Base-by-base conservation (phyloP, 2,113 vertebrate species). In the Pelmatolapia mariae region DNA sequence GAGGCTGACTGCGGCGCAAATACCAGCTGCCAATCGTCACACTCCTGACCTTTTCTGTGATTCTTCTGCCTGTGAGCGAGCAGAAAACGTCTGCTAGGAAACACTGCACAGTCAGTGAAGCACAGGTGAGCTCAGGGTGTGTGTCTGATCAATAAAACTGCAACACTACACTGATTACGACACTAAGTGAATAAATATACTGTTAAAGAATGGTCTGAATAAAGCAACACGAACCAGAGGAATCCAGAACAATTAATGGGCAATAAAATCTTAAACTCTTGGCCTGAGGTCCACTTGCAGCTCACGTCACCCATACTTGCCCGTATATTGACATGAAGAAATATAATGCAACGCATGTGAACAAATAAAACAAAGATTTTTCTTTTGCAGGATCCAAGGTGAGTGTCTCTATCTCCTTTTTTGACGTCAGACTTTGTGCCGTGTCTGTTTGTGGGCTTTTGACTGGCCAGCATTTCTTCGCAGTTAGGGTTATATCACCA, bases 1-100 rank as follows among this genome's bases (percentile, higher is more conserved):
- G 68, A 59, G 45, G 18, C 86, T 61, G 86, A 87, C 68, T 83
- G 45, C 12, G 19, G 54, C 3, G 3, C 54, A 87, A 87, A 87
- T 87, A 87, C 50, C 86, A 87, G 43, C 80, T 87, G 86, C 86
- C 80, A 87, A 26, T 87, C 68, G 43, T 61, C 54, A 24, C n/a
- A 53, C 53, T 87, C 33, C 6, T 87, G 86, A 87, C 86, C 86
- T 87, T 87, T 87, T 56, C 68, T 78, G n/a, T 31, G 43, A 76
- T 52, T 68, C 53, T 57, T 81, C 45, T 66, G 76, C 31, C 13
- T 63, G 31, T n/a, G 57, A 85, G 45, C 2, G 9, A 80, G 45
- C n/a, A 54, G 45, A 80, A 12, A 19, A 8, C 10, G 2, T 50
- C 16, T 31, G 71, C 24, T 78, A 31, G 71, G 13, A 54, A 80